phyloP scores from a whole-genome alignment of 2,113 vertebrate species.

The Myiozetetes cayanensis region DNA sequence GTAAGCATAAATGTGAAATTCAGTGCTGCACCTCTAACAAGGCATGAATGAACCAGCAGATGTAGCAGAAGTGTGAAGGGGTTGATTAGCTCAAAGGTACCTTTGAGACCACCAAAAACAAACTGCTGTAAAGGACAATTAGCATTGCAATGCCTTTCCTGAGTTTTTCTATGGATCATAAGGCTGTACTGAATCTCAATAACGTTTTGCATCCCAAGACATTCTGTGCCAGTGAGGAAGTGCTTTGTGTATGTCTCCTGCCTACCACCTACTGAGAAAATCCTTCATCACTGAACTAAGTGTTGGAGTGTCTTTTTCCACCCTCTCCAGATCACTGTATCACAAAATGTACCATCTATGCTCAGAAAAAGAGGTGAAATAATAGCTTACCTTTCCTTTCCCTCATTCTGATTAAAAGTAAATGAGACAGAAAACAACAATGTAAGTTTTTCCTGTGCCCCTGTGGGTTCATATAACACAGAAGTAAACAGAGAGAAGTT shows the following conservation, averaged over 20 bases:
- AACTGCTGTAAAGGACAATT: conserved; percentile 32
- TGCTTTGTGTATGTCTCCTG: not conserved
- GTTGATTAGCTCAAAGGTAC: conserved; percentile 16
- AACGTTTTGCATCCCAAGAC: not conserved
- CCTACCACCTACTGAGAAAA: not conserved
- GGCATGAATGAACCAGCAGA: conserved; percentile 5
- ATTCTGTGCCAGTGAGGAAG: not conserved
- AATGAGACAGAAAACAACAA: not conserved
- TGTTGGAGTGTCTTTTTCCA: not conserved
- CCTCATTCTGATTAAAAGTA: not conserved
- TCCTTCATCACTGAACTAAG: not conserved
- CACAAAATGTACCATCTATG: not conserved
- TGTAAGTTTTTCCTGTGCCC: not conserved
- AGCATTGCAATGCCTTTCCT: not conserved
- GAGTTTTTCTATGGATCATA: not conserved
- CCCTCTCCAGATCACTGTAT: not conserved
- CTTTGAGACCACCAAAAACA: conserved; percentile 39
- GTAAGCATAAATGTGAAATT: not conserved
- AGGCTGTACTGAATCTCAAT: not conserved
- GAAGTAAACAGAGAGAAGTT: not conserved
- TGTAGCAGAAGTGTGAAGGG: not conserved
- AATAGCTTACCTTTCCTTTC: not conserved
- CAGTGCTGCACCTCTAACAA: not conserved
- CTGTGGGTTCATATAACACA: not conserved
- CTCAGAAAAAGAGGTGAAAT: not conserved